Conservation (phyloP, 2,797 vertebrate genomes). For the Xenentodon cancila region DNA sequence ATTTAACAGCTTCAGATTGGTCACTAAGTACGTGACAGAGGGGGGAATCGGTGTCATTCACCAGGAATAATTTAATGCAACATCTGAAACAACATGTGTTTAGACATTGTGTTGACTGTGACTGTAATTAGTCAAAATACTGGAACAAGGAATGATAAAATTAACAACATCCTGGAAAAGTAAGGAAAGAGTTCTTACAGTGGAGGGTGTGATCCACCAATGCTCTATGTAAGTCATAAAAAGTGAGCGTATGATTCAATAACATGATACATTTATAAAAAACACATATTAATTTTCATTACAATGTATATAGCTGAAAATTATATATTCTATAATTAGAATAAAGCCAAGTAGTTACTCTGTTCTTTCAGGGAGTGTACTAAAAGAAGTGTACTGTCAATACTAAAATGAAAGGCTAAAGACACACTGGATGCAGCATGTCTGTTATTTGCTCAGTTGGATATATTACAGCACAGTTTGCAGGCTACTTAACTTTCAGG, state of each 20-base stretch:
- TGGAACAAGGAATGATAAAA: conserved; percentile 16
- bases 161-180: background rate
- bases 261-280: background rate
- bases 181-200: conserved; percentile 9
- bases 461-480: conserved; percentile 21
- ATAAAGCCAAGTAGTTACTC: background rate
- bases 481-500: conserved; percentile 12
- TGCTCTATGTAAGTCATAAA: too few relatives aligned
- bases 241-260: conserved; percentile 2
- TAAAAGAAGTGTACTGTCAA: too few relatives aligned
- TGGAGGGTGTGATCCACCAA: background rate
- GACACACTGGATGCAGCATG: background rate
- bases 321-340: background rate
- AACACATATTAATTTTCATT: background rate
- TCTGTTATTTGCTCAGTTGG: conserved; percentile 30
- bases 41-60: conserved; percentile 10
- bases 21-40: conserved; percentile 13
- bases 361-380: too few relatives aligned
- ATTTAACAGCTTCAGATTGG: conserved; percentile 19
- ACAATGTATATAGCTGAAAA: background rate
- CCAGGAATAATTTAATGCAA: conserved; percentile 13
- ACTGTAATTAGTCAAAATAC: background rate
- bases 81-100: conserved; percentile 19
- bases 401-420: too few relatives aligned
- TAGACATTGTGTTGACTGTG: background rate